Base-by-base conservation (phyloP, 2,888 invertebrate species). In the Coenonympha glycerion region DNA sequence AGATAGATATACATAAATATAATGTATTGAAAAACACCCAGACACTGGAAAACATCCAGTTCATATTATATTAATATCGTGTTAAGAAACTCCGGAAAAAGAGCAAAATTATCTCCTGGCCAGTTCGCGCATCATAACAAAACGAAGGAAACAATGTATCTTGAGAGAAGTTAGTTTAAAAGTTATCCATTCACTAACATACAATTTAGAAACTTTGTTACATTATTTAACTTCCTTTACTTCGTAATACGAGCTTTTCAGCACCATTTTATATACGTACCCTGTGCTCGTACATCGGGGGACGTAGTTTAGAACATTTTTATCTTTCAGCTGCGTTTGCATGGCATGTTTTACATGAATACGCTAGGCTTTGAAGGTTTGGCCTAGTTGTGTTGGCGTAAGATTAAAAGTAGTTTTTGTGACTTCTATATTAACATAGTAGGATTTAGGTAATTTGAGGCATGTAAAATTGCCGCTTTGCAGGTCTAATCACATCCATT, bases 271-370 rank as follows among this genome's bases (percentile, higher is more conserved):
- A 15, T 41, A 11, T 11, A 22, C 11, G 37, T 13, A 30, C 30
- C 13, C 13, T 5, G n/a, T n/a, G n/a, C n/a, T n/a, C n/a, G 24
- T n/a, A 26, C 9, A n/a, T 26, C 3, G 24, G n/a, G 40, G 24
- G 40, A 28, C 15, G 15, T 41, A 41, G 40, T 41, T 41, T 41
- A 28, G 40, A n/a, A 41, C 39, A 39, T 39, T 41, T 26, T 42
- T 30, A 30, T 30, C 30, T 41, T 42, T 30, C 36, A 36, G 24
- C 26, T 26, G 11, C 46, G 16, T 36, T 46, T 18, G 26, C 34
- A 36, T 24, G 26, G 18, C 36, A 31, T 31, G 36, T n/a, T 34
- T 36, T 46, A 34, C 34, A 36, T 36, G 45, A 45, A 46, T 24
- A 26, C 46, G 26, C 30, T 18, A 3, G 16, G 34, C 34, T 46